Evolutionary conservation across 2,113 vertebrate species (phyloP).

Genomic region (Pampusana beccarii): DNA sequence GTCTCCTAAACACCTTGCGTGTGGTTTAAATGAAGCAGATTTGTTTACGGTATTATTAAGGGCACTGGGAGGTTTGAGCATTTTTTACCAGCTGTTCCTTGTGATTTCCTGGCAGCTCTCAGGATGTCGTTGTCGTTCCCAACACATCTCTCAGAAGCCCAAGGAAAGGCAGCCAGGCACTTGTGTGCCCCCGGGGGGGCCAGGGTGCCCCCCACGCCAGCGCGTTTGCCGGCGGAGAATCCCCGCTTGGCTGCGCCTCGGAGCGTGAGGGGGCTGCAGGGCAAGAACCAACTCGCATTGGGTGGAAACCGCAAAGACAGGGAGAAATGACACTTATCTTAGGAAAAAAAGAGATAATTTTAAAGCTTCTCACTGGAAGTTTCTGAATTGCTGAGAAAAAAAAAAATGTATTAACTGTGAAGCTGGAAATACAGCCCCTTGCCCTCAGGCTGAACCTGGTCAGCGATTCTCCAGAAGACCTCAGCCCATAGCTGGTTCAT

Average conservation of each 20-base stretch:
- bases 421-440: background rate
- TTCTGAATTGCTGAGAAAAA: background rate
- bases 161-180: background rate
- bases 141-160: background rate
- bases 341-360: background rate
- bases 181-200: accelerated
- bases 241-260: background rate
- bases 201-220: accelerated
- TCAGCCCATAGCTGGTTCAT: background rate
- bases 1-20: background rate
- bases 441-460: background rate
- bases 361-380: background rate
- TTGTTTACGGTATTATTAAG: constrained; percentile 37
- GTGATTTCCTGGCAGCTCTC: constrained; percentile 25
- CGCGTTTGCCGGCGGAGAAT: background rate
- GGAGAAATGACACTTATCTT: background rate
- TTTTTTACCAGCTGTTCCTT: constrained; percentile 50
- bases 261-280: accelerated
- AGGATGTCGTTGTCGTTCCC: constrained; percentile 17
- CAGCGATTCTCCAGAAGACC: background rate
- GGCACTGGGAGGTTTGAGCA: constrained; percentile 25
- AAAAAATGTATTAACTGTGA: background rate
- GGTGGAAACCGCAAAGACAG: background rate
- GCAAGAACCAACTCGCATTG: background rate
- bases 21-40: constrained; percentile 13